A percentile compares a stretch with the other conserved stretches of the same genome.
phyloP scores from a whole-genome alignment of 2,113 vertebrate genomes.

The Myiagra hebetior region DNA sequence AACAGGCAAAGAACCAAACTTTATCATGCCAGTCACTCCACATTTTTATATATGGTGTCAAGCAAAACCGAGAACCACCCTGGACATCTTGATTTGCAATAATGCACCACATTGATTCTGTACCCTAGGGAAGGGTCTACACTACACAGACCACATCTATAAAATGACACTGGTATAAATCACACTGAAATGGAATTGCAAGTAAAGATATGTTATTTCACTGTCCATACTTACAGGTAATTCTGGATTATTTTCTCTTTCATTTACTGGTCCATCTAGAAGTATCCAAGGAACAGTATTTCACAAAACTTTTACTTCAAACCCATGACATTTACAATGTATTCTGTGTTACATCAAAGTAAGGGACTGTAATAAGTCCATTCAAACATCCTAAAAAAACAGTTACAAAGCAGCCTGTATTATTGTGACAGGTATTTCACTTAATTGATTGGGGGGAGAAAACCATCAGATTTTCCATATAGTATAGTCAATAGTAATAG shows the following conservation, averaged over 20 bases:
- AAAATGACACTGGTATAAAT: background rate
- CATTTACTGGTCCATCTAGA: background rate
- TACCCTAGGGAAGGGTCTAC: background rate
- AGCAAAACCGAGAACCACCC: background rate
- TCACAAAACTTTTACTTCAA: background rate
- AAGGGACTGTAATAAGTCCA: background rate
- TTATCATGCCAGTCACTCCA: background rate
- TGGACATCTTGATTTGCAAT: background rate
- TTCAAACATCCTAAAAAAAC: background rate
- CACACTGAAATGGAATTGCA: background rate
- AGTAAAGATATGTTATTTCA: background rate
- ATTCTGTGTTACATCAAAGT: background rate
- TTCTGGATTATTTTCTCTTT: background rate
- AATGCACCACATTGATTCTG: background rate
- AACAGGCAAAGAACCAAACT: background rate
- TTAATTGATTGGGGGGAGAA: background rate
- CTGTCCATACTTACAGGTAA: background rate
- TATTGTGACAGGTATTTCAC: background rate
- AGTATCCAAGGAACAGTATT: background rate
- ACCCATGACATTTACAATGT: background rate
- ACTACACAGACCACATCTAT: background rate
- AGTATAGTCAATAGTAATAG: background rate
- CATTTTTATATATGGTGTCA: background rate
- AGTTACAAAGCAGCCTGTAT: background rate
- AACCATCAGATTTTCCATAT: background rate